These are phyloP conservation scores for Drosophila algonquin DNA, from an alignment of 2,888 invertebrate genomes.

Conservation along the genomic window DNA sequence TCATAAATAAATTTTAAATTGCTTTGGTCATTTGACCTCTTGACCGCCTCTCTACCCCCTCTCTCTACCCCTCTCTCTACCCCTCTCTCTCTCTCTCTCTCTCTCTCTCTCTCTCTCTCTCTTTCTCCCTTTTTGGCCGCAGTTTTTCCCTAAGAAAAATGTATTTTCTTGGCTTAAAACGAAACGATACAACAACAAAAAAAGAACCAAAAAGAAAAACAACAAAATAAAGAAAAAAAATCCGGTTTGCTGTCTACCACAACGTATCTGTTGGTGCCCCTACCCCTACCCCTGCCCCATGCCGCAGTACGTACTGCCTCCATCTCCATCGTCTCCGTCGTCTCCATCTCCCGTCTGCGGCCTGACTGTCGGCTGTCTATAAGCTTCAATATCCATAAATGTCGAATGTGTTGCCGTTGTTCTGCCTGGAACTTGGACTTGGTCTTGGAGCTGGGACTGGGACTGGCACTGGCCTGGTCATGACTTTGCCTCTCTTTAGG, in stretches of 20 bases:
- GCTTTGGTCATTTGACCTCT: slow-evolving; percentile 38
- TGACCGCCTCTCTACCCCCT: slow-evolving; percentile 8
- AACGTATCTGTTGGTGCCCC: slow-evolving; percentile 27
- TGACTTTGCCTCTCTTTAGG: slow-evolving; percentile 64
- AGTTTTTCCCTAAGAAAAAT: slow-evolving; percentile 57
- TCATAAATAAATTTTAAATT: slow-evolving; percentile 40
- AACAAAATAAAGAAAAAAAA: background rate
- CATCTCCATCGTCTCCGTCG: background rate
- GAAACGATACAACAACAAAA: slow-evolving; percentile 1
- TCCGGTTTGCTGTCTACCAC: slow-evolving; percentile 60
- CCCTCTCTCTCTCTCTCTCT: slow-evolving; percentile 13
- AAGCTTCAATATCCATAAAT: slow-evolving; percentile 79
- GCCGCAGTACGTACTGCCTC: background rate
- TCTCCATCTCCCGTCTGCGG: background rate
- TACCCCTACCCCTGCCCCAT: background rate
- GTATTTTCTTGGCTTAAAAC: slow-evolving; percentile 37
- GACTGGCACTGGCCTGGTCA: slow-evolving; percentile 45
- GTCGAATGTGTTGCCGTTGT: slow-evolving; percentile 65
- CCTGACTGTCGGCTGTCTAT: slow-evolving; percentile 61
- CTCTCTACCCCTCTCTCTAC: no score
- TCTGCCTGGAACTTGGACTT: slow-evolving; percentile 30
- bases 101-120: slow-evolving; percentile 10
- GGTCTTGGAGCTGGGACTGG: slow-evolving; percentile 11
- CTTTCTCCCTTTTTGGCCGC: slow-evolving; percentile 18
- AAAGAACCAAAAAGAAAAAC: slow-evolving; percentile 17